phyloP scores from a whole-genome alignment of 2,797 vertebrate species.

The Hypotaenidia philippensis region DNA sequence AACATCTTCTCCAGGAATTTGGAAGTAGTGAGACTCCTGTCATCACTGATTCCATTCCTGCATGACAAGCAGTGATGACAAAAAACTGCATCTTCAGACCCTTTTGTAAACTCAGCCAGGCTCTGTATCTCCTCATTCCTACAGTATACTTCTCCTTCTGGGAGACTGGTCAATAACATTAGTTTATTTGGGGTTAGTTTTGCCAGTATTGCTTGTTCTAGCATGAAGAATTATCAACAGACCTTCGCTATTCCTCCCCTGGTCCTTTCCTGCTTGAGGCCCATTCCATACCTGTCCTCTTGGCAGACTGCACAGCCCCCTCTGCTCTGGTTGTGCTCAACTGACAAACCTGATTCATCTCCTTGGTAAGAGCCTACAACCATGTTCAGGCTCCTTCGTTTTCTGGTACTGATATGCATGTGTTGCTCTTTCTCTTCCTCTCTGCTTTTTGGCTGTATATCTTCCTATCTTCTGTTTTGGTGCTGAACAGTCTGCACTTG shows the following conservation, averaged over 20 bases:
- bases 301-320: background rate
- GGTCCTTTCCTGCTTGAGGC: background rate
- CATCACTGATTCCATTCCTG: background rate
- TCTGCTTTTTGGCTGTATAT: background rate
- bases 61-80: background rate
- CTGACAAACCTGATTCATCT: background rate
- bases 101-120: background rate
- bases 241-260: background rate
- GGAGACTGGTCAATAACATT: background rate
- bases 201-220: background rate
- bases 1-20: background rate
- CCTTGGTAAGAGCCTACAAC: background rate
- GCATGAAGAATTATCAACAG: background rate
- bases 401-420: background rate
- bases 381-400: accelerated
- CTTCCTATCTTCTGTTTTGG: background rate
- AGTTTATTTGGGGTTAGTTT: background rate
- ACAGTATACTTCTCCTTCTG: background rate
- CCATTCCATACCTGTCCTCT: background rate
- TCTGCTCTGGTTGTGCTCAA: background rate
- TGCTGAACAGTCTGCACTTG: background rate
- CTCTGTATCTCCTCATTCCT: background rate
- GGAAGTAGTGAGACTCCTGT: background rate
- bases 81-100: accelerated
- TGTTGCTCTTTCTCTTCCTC: background rate